Evolutionary conservation across 2,888 invertebrate species (phyloP).

Genomic region (Leucophenga montana): DNA sequence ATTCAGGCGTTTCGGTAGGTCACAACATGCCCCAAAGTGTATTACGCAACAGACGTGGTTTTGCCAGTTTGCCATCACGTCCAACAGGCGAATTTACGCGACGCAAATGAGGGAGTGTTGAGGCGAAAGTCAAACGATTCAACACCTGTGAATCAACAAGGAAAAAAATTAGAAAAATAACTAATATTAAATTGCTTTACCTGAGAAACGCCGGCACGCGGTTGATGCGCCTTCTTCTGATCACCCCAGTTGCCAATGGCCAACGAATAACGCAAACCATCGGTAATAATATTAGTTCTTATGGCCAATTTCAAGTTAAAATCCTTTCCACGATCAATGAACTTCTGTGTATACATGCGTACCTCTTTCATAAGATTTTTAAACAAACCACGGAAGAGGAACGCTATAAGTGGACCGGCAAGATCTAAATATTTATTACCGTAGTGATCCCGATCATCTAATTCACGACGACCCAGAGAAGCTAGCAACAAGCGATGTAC

Average conservation of each 20-base stretch:
- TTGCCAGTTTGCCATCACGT: slow-evolving; percentile 98
- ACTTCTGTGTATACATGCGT: slow-evolving; percentile 98
- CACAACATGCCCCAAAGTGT: slow-evolving; percentile 99
- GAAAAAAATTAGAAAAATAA: slow-evolving; percentile 64
- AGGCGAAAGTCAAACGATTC: slow-evolving; percentile 98
- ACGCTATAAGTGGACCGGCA: slow-evolving; percentile 97
- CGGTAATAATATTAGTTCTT: slow-evolving; percentile 97
- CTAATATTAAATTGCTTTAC: slow-evolving; percentile 76
- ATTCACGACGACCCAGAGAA: slow-evolving; percentile 93
- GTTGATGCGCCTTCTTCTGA: slow-evolving; percentile 99
- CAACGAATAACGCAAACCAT: slow-evolving; percentile 96
- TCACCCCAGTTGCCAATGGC: slow-evolving; percentile 99
- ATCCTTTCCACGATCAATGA: slow-evolving; percentile 98
- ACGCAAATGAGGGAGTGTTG: slow-evolving; percentile 97
- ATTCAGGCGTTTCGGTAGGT: slow-evolving; percentile 99
- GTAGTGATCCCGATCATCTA: slow-evolving; percentile 99
- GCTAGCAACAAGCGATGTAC: slow-evolving; percentile 96
- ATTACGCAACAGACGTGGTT: slow-evolving; percentile 98
- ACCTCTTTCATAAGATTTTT: slow-evolving; percentile 98
- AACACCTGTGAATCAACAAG: slow-evolving; percentile 82
- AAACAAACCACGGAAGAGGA: slow-evolving; percentile 96
- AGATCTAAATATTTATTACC: slow-evolving; percentile 98
- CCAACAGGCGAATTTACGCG: slow-evolving; percentile 99
- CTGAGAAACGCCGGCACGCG: slow-evolving; percentile 77
- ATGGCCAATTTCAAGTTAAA: slow-evolving; percentile 93